Conservation (phyloP, 2,888 invertebrate species). For the Diogma glabrata region DNA sequence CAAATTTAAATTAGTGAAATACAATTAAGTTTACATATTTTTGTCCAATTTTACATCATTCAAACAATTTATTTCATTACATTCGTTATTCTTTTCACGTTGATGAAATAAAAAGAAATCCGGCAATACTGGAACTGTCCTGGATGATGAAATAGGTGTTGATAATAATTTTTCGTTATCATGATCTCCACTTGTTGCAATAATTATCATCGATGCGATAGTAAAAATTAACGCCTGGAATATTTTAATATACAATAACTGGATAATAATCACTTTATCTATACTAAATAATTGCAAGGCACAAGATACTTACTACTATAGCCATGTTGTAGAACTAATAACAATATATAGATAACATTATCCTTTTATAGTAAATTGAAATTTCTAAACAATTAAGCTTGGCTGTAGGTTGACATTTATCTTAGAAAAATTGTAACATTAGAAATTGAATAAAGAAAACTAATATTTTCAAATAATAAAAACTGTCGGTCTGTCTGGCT, state of each 20-base stretch:
- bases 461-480: too few species aligned
- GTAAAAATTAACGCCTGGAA: not conserved
- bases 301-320: slow-evolving; percentile 2
- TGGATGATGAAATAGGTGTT: not conserved
- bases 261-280: not conserved
- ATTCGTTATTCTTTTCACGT: not conserved
- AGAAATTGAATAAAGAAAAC: too few species aligned
- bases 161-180: slow-evolving; percentile 2
- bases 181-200: not conserved
- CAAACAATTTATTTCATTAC: not conserved
- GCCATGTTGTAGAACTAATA: slow-evolving; percentile 4
- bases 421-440: too few species aligned
- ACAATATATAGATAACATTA: not conserved
- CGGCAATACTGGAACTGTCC: not conserved
- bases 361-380: slow-evolving; percentile 5
- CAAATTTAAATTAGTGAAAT: not conserved
- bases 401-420: not conserved
- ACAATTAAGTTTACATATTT: not conserved
- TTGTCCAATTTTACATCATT: slow-evolving; percentile 2
- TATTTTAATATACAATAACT: not conserved
- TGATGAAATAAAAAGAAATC: not conserved
- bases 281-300: not conserved
- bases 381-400: slow-evolving; percentile 4
- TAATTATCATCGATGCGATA: not conserved
- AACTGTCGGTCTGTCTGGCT: too few species aligned